Evolutionary conservation across 2,797 vertebrate genomes (phyloP).

Genomic region (Intellagama lesueurii): DNA sequence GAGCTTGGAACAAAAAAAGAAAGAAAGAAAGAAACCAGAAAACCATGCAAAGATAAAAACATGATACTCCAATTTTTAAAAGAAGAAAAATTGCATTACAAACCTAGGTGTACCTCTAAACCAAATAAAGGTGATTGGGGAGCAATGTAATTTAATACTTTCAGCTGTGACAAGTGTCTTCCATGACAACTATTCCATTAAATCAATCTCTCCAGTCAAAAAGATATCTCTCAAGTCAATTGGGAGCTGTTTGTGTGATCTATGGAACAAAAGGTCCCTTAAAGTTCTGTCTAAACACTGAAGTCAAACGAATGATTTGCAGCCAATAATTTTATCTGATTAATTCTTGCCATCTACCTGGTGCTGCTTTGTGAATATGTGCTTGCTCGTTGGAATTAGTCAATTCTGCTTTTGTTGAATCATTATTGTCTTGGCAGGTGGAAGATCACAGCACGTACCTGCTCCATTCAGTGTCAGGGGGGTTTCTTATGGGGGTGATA

Average conservation of each 20-base stretch:
- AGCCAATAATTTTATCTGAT: slow-evolving; percentile 53
- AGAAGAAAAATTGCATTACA: neutral
- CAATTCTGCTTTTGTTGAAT: slow-evolving; percentile 50
- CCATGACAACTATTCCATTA: neutral
- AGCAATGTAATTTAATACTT: neutral
- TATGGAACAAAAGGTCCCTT: neutral
- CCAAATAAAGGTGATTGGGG: neutral
- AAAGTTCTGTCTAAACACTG: slow-evolving; percentile 44
- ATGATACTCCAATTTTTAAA: neutral
- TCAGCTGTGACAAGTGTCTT: slow-evolving; percentile 10
- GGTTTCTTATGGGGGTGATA: neutral
- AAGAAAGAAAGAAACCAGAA: too few species aligned
- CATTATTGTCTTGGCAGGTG: slow-evolving; percentile 44
- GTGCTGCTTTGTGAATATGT: slow-evolving; percentile 51
- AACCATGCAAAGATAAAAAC: too few species aligned
- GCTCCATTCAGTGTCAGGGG: neutral
- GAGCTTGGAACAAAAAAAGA: too few species aligned
- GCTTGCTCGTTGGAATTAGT: slow-evolving; percentile 51
- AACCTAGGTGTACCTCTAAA: neutral
- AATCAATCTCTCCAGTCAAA: slow-evolving; percentile 28
- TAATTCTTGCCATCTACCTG: slow-evolving; percentile 43
- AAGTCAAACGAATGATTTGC: slow-evolving; percentile 35
- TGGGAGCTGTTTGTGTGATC: slow-evolving; percentile 27
- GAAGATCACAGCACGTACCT: slow-evolving; percentile 45
- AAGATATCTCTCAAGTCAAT: slow-evolving; percentile 26